These are phyloP conservation scores for Astyanax mexicanus DNA, from an alignment of 2,797 vertebrate genomes.

Conservation along the genomic window DNA sequence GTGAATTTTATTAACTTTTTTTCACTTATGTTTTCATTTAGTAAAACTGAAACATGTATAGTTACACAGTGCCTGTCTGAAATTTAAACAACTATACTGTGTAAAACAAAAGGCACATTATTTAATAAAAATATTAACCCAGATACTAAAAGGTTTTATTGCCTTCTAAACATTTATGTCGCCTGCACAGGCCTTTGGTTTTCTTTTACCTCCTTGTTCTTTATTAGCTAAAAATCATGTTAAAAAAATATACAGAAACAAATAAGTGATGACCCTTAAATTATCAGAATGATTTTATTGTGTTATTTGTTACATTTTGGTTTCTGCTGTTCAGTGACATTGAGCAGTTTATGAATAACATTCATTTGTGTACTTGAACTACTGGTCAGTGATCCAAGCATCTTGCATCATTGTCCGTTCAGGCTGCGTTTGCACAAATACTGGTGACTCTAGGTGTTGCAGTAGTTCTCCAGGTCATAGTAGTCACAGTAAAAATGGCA, in stretches of 20 bases:
- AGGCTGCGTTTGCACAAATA: not conserved
- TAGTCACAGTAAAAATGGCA: slow-evolving; percentile 53
- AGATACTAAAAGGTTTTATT: too few species aligned
- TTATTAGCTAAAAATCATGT: too few species aligned
- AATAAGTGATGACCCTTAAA: not conserved
- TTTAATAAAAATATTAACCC: too few species aligned
- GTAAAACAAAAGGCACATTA: too few species aligned
- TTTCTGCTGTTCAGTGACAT: not conserved
- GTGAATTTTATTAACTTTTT: too few species aligned
- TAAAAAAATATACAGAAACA: too few species aligned
- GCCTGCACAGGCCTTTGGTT: not conserved
- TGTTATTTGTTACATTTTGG: not conserved
- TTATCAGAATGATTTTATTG: not conserved
- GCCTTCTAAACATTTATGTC: too few species aligned
- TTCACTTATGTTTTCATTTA: too few species aligned
- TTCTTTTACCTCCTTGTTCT: not conserved
- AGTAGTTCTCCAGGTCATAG: slow-evolving; percentile 57
- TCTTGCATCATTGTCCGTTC: not conserved
- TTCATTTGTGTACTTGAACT: not conserved
- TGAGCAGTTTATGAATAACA: not conserved
- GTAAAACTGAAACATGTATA: too few species aligned
- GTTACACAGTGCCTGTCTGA: too few species aligned
- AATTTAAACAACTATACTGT: too few species aligned
- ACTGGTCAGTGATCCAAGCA: not conserved
- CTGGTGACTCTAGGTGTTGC: slow-evolving; percentile 42